Conservation (phyloP, 2,113 vertebrate species). For the Herpetotheres cachinnans region DNA sequence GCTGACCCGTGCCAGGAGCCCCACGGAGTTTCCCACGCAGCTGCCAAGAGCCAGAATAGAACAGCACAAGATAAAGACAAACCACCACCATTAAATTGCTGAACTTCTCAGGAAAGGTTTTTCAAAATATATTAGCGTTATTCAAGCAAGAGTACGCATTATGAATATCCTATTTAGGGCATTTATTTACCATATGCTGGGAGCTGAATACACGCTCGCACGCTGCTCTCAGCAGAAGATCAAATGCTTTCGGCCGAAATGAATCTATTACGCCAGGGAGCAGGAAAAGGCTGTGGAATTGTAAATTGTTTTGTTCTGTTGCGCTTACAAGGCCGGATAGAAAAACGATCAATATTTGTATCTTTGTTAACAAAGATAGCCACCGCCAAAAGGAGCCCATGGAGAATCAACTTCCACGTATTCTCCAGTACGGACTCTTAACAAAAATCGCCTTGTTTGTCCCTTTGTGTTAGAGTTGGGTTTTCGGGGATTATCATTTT, state of each 20-base stretch:
- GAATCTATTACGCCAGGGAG: background rate
- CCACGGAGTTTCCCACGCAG: background rate
- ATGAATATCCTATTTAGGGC: background rate
- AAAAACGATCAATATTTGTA: background rate
- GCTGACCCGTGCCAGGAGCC: too few relatives aligned
- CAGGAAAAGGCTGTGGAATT: background rate
- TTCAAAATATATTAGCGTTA: background rate
- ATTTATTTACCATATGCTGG: background rate
- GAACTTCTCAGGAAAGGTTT: background rate
- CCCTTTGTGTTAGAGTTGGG: fast-evolving
- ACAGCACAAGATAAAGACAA: background rate
- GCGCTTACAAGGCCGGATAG: background rate
- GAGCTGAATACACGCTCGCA: background rate
- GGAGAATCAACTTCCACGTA: background rate
- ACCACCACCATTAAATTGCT: background rate
- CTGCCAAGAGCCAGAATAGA: background rate
- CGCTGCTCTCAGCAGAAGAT: background rate
- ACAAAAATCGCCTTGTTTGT: background rate
- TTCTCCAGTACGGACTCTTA: fast-evolving
- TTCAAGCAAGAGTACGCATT: background rate
- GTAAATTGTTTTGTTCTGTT: background rate
- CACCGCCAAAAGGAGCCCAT: background rate
- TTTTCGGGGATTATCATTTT: background rate
- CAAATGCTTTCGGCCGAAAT: background rate
- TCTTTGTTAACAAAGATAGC: background rate